phyloP scores from a whole-genome alignment of 2,888 invertebrate genomes.

The Nymphalis c-album region DNA sequence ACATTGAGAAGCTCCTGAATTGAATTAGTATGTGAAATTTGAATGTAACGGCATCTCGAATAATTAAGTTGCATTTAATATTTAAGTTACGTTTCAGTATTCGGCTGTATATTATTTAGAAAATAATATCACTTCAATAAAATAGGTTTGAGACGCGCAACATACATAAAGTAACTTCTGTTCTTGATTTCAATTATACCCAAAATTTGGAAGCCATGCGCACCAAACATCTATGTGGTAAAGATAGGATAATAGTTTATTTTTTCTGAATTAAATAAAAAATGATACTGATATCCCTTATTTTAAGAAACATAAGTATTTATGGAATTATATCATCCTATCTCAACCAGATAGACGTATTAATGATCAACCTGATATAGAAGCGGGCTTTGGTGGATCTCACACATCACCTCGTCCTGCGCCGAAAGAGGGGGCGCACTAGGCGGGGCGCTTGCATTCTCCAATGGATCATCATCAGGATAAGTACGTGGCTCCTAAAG shows the following conservation, averaged over 20 bases:
- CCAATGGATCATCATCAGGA: conserved; percentile 21
- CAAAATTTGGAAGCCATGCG: conserved; percentile 28
- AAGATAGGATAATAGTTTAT: conserved; percentile 27
- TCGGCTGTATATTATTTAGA: not conserved
- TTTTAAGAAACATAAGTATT: not conserved
- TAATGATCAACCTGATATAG: conserved; percentile 34
- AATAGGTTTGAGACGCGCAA: too few relatives aligned
- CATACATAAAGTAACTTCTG: not conserved
- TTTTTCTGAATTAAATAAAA: not conserved
- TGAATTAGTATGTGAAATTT: too few relatives aligned
- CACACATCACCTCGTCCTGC: conserved; percentile 29
- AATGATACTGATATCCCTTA: not conserved
- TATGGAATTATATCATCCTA: conserved; percentile 23
- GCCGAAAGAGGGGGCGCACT: conserved; percentile 5
- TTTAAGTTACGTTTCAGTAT: too few relatives aligned
- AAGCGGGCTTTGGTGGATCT: conserved; percentile 27
- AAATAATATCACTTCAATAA: not conserved
- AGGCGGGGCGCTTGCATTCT: conserved; percentile 14
- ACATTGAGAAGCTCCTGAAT: too few relatives aligned
- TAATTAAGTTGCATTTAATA: too few relatives aligned
- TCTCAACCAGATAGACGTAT: conserved; percentile 29
- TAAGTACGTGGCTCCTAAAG: conserved; percentile 29
- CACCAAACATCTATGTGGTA: conserved; percentile 28
- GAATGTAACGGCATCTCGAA: too few relatives aligned
- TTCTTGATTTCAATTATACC: conserved; percentile 9